Evolutionary conservation across 2,113 vertebrate species (phyloP).

Genomic region (Carassius carassius): DNA sequence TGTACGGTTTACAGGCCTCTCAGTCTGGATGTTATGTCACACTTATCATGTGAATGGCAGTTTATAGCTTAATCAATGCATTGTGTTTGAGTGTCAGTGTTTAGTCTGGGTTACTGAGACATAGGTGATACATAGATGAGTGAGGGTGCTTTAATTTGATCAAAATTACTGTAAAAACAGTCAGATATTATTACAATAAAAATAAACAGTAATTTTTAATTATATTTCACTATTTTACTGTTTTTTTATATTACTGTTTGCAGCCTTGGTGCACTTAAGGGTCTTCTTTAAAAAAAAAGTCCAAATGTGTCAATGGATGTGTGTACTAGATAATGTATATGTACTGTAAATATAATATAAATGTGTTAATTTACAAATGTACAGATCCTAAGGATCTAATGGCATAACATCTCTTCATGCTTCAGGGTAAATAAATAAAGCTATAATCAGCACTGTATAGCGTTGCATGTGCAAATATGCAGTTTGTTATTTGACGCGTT

Average conservation of each 20-base stretch:
- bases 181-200: neutral
- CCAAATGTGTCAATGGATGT: neutral
- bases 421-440: neutral
- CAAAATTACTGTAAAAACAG: neutral
- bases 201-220: too few species aligned
- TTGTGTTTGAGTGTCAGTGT: constrained; percentile 24
- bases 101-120: constrained; percentile 8
- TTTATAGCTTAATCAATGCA: constrained; percentile 55
- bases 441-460: constrained; percentile 1
- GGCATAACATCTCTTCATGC: neutral
- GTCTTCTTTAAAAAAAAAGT: neutral
- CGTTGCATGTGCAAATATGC: neutral
- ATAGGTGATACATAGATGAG: neutral
- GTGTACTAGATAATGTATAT: neutral
- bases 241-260: neutral
- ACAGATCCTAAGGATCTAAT: neutral
- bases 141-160: neutral
- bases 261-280: neutral
- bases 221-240: too few species aligned
- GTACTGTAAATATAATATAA: neutral
- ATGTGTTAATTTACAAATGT: neutral
- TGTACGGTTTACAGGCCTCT: constrained; percentile 33
- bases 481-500: neutral
- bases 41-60: constrained; percentile 28
- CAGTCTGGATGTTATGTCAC: constrained; percentile 44